Percentiles rank a stretch among this genome's conserved stretches.
These are phyloP conservation scores for Orthosia gracilis DNA, from an alignment of 2,888 invertebrate species.

Conservation along the genomic window DNA sequence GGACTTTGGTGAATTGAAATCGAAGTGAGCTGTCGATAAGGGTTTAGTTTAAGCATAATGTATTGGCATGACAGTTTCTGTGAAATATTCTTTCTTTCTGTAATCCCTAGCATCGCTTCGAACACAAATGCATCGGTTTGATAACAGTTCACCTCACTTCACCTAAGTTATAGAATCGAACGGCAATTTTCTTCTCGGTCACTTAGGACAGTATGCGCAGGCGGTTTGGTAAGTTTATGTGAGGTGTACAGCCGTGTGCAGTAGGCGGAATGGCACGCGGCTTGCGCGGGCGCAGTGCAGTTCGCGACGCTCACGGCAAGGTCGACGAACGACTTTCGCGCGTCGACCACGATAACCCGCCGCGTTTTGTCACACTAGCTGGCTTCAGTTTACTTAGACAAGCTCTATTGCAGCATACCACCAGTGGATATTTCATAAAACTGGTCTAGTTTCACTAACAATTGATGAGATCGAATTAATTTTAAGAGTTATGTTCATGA, in stretches of 20 bases:
- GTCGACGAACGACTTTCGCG: constrained; percentile 91
- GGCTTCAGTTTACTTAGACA: constrained; percentile 65
- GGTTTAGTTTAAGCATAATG: too few relatives aligned
- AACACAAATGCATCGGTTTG: too few relatives aligned
- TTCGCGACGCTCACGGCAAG: constrained; percentile 82
- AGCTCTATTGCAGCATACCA: constrained; percentile 58
- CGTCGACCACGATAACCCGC: constrained; percentile 76
- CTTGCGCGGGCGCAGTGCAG: constrained; percentile 74
- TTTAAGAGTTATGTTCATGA: constrained; percentile 3
- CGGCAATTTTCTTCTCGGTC: constrained; percentile 16
- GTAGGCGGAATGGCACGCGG: constrained; percentile 88
- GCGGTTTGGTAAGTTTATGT: constrained; percentile 60
- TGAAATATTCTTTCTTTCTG: too few relatives aligned
- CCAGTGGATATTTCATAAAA: constrained; percentile 31
- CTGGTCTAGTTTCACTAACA: constrained; percentile 31
- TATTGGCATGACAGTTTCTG: too few relatives aligned
- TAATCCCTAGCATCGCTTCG: too few relatives aligned
- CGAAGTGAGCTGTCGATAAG: too few relatives aligned
- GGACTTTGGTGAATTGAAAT: too few relatives aligned
- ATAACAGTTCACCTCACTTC: too few relatives aligned
- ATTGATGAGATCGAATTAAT: constrained; percentile 2
- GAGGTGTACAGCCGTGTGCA: constrained; percentile 76
- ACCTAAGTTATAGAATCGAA: too few relatives aligned
- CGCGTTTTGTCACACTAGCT: constrained; percentile 74
- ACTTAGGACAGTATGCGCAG: constrained; percentile 28